Base-by-base conservation (phyloP, 2,113 vertebrate genomes). In the Apus apus region DNA sequence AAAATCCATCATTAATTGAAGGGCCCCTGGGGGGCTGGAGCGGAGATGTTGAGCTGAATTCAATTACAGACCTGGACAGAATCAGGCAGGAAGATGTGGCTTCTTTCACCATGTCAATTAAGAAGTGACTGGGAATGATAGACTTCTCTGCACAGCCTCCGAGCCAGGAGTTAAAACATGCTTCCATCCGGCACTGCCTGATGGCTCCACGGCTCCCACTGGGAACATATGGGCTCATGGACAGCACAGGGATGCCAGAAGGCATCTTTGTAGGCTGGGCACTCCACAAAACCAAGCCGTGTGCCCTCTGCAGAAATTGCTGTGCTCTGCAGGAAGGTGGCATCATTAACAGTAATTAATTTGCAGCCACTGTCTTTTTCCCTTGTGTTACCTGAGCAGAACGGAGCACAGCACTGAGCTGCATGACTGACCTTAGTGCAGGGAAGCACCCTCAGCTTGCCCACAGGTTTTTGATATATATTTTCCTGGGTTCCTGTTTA, bases 91-190 rank as follows among this genome's bases (percentile, higher is more conserved):
- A 96, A 97, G 95, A 95, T 51, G 91, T 95, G 94, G 85, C 81
- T 96, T 83, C 81, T 94, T 89, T 95, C 92, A 92, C 70, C 9
- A 36, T 85, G 91, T 93, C 95, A 95, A 95, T 97, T 96, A 95
- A 91, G 80, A 32, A 81, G 73, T 3, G 84, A 86, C 93, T 84
- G 86, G 68, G 86, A 95, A 79, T 1, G 61, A 96, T 70, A 40
- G 87, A 88, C 81, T 92, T 60, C 86, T 78, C 76, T 29, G 40
- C 67, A 18, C 30, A 65, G 72, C 65, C 89, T 70, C 94, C 73
- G 93, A 94, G 53, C 95, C 62, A 5, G 43, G 90, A 95, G 90
- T 78, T 80, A 87, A 93, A 90, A 40, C 34, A 27, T 53, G 83
- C 86, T 58, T 87, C 86, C 93, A 96, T 97, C 92, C 70, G 83